phyloP scores from a whole-genome alignment of 2,113 vertebrate genomes.

The Arenaria interpres region DNA sequence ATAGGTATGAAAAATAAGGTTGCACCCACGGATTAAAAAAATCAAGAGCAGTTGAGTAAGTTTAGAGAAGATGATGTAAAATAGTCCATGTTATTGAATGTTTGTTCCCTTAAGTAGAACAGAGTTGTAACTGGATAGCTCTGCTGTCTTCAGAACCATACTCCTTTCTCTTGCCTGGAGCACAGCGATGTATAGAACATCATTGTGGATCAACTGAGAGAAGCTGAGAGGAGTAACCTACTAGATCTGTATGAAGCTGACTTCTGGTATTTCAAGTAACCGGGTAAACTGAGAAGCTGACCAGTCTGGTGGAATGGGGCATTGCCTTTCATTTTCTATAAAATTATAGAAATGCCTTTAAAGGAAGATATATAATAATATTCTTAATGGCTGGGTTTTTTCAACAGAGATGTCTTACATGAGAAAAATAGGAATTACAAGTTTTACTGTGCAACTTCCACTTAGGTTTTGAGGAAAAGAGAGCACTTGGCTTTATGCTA shows the following conservation, averaged over 20 bases:
- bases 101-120: background rate
- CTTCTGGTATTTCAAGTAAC: background rate
- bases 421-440: background rate
- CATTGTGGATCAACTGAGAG: background rate
- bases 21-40: background rate
- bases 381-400: background rate
- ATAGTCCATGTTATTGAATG: background rate
- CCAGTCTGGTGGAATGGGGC: background rate
- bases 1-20: background rate
- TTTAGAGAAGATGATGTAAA: background rate
- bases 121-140: background rate
- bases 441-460: background rate
- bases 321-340: background rate
- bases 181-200: background rate
- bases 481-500: background rate
- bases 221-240: background rate
- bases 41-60: background rate
- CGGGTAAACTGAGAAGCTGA: background rate
- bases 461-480: background rate
- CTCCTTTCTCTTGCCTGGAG: background rate
- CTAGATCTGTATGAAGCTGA: background rate
- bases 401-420: background rate
- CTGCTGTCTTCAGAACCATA: background rate
- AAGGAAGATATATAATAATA: background rate
- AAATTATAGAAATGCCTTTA: background rate